Percentiles rank a stretch among this genome's conserved stretches.
These are phyloP conservation scores for Oreochromis aureus DNA, from an alignment of 2,113 vertebrate species.

Conservation along the genomic window DNA sequence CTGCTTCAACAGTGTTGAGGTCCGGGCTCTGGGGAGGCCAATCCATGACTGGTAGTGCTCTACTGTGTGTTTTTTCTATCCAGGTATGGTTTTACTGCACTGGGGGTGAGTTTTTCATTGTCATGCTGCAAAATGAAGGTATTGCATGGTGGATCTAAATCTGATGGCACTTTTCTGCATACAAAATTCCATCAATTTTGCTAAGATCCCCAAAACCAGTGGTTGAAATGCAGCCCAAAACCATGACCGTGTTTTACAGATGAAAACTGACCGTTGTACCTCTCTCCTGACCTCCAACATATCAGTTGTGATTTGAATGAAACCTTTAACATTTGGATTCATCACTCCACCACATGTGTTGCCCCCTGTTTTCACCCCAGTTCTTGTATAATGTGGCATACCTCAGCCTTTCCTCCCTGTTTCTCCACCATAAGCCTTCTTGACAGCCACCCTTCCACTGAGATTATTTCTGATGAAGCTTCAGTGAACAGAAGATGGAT, in stretches of 20 bases:
- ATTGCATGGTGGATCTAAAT: neutral
- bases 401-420: neutral
- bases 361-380: neutral
- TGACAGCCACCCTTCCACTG: neutral
- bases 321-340: neutral
- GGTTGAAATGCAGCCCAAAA: neutral
- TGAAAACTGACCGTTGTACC: neutral
- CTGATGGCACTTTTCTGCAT: neutral
- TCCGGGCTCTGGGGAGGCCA: neutral
- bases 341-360: neutral
- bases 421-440: neutral
- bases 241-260: neutral
- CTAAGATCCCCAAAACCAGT: neutral
- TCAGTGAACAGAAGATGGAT: neutral
- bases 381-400: neutral
- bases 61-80: neutral
- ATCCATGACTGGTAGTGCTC: neutral
- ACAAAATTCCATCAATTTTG: neutral
- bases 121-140: neutral
- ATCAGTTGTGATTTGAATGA: neutral
- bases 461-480: neutral
- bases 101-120: neutral
- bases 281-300: neutral
- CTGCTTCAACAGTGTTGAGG: neutral
- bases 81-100: neutral